phyloP scores from a whole-genome alignment of 2,797 vertebrate genomes.

The Apodemus agrarius region DNA sequence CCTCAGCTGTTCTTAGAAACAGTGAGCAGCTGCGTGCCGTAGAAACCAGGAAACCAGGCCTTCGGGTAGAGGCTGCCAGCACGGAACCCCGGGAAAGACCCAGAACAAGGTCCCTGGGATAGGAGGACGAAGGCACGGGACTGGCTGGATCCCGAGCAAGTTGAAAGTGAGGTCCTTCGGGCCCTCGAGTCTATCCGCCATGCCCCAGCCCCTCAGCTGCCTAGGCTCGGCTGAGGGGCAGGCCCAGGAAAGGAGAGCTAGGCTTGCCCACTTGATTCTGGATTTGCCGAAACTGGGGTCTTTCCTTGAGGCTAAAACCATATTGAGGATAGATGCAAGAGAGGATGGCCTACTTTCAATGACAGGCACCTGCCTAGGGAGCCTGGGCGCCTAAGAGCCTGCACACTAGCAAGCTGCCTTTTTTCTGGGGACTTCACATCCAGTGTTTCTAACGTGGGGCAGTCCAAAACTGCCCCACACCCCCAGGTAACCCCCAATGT shows the following conservation, averaged over 20 bases:
- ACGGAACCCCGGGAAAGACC: background rate
- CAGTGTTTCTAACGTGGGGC: background rate
- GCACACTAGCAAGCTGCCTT: background rate
- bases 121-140: background rate
- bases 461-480: background rate
- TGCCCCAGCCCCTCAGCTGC: too few species aligned
- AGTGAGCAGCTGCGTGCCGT: background rate
- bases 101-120: background rate
- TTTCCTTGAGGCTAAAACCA: conserved; percentile 46
- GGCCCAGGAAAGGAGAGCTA: background rate
- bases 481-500: background rate
- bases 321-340: conserved; percentile 10
- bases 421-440: background rate
- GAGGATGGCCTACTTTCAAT: background rate
- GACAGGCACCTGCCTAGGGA: background rate
- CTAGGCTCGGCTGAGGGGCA: background rate
- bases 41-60: background rate
- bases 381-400: background rate
- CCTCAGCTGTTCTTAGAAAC: conserved; percentile 24
- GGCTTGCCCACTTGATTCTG: conserved; percentile 5
- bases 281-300: background rate
- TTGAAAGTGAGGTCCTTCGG: background rate
- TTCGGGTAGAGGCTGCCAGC: background rate
- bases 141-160: background rate
- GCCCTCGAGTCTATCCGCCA: background rate